phyloP scores from a whole-genome alignment of 2,888 invertebrate genomes.

The Odontothrips loti region DNA sequence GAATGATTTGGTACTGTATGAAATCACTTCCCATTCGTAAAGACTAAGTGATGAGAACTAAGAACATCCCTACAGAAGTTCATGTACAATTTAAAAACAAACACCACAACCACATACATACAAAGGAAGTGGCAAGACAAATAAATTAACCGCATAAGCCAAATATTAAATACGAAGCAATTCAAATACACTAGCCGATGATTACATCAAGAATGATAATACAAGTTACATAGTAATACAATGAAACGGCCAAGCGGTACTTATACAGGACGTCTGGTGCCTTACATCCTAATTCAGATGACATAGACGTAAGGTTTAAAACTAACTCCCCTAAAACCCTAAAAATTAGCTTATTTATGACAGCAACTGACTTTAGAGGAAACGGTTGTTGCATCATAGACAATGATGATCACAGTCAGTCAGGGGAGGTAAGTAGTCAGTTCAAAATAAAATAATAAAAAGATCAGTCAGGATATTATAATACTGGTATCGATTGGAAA shows the following conservation, averaged over 20 bases:
- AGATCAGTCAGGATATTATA: conserved; percentile 4
- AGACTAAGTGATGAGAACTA: conserved; percentile 4
- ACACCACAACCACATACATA: conserved; percentile 8
- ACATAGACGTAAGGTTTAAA: background rate
- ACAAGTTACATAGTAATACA: background rate
- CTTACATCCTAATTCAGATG: background rate
- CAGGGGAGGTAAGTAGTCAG: conserved; percentile 2
- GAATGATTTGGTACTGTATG: conserved; percentile 18
- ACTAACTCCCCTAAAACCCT: conserved; percentile 18
- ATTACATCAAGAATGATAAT: background rate
- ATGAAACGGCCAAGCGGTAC: conserved; percentile 8
- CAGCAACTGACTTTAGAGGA: conserved; percentile 16
- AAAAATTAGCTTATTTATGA: conserved; percentile 5
- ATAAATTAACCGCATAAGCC: conserved; percentile 2
- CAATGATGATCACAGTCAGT: conserved; percentile 5
- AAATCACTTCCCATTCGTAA: conserved; percentile 11
- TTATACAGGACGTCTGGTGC: conserved; percentile 11
- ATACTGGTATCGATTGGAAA: conserved; percentile 10
- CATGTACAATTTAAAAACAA: background rate
- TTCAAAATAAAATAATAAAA: background rate
- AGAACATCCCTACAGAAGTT: background rate
- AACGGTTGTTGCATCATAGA: conserved; percentile 11
- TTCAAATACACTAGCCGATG: background rate
- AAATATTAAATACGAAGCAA: conserved; percentile 24
- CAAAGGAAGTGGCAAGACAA: background rate